These are phyloP conservation scores for Macrosiphum euphorbiae DNA, from an alignment of 2,888 invertebrate species.

Conservation along the genomic window DNA sequence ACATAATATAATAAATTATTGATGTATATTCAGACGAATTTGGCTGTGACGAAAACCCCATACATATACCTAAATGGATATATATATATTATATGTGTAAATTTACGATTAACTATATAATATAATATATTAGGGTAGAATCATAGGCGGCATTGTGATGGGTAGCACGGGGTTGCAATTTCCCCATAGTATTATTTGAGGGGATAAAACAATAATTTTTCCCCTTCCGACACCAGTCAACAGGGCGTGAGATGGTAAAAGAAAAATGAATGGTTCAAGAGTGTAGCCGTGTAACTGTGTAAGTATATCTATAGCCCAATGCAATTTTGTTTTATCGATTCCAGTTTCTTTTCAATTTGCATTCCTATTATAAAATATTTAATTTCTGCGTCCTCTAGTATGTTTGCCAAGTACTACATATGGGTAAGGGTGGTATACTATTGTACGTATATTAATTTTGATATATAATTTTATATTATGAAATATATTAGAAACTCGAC, in stretches of 20 bases:
- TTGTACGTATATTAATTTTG: not conserved
- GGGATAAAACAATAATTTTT: not conserved
- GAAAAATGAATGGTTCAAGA: no score
- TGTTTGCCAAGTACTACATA: not conserved
- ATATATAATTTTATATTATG: not conserved
- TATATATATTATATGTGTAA: not conserved
- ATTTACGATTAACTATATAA: not conserved
- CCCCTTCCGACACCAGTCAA: not conserved
- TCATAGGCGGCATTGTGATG: not conserved
- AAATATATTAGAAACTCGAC: not conserved
- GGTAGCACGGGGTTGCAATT: not conserved
- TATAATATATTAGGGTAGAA: not conserved
- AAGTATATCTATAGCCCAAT: not conserved
- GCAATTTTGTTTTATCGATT: not conserved
- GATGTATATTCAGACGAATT: conserved; percentile 15
- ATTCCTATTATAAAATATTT: not conserved
- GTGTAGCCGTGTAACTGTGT: no score
- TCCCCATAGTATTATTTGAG: not conserved
- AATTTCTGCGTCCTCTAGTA: not conserved
- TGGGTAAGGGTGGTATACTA: not conserved
- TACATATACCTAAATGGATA: not conserved
- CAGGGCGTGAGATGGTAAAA: not conserved
- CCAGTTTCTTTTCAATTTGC: not conserved
- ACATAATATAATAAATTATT: not conserved
- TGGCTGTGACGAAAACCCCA: conserved; percentile 41